Percentiles rank a stretch among this genome's conserved stretches.
phyloP scores from a whole-genome alignment of 1,140 invertebrate genomes.

The Galleria mellonella region DNA sequence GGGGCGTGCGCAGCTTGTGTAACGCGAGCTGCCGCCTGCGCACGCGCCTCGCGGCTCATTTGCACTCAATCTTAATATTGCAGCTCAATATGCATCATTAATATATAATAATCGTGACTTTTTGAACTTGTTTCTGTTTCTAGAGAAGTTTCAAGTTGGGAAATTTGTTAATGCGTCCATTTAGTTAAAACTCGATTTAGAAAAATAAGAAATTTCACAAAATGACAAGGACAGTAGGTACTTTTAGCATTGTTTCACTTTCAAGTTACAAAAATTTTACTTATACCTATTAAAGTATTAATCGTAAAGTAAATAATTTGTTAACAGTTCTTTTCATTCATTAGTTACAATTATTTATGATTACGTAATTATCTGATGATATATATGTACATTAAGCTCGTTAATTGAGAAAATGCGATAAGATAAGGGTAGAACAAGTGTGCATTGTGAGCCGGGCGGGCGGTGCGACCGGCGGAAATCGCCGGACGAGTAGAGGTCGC shows the following conservation, averaged over 20 bases:
- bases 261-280: too few relatives aligned
- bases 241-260: too few relatives aligned
- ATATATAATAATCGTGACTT: slow-evolving; percentile 39
- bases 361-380: slow-evolving; percentile 41
- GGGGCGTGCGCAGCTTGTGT: slow-evolving; percentile 18
- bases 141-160: slow-evolving; percentile 16
- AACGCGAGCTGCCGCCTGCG: slow-evolving; percentile 34
- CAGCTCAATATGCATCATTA: slow-evolving; percentile 50
- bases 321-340: too few relatives aligned
- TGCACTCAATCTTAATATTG: slow-evolving; percentile 58
- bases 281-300: too few relatives aligned
- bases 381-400: slow-evolving; percentile 44
- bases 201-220: too few relatives aligned
- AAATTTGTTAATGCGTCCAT: too few relatives aligned
- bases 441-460: slow-evolving; percentile 32
- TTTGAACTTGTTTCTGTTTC: slow-evolving; percentile 35
- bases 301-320: too few relatives aligned
- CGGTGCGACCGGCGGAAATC: slow-evolving; percentile 13
- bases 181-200: too few relatives aligned
- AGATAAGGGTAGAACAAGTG: slow-evolving; percentile 54
- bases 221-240: too few relatives aligned
- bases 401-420: slow-evolving; percentile 65
- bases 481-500: slow-evolving; percentile 13
- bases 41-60: slow-evolving; percentile 56
- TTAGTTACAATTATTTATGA: too few relatives aligned